Conservation (phyloP, 2,113 vertebrate genomes). For the Oryzias woworae region DNA sequence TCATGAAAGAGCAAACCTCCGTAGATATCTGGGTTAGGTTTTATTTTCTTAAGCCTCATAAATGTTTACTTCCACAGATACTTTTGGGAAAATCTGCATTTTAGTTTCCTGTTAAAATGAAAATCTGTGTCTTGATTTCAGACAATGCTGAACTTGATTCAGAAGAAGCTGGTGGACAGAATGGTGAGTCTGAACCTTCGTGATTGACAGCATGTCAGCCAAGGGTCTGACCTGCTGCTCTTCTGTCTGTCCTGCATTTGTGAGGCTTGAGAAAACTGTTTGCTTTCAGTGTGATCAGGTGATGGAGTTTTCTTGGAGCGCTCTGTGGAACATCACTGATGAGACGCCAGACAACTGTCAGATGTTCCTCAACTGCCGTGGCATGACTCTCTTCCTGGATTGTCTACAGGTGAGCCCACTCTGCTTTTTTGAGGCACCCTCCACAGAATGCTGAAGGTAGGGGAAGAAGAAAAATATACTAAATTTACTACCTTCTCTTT, state of each 20-base stretch:
- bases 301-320: constrained; percentile 99
- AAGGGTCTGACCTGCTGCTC: no score
- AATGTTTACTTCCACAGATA: no score
- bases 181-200: constrained; percentile 81
- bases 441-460: not conserved
- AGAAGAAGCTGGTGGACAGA: constrained; percentile 93
- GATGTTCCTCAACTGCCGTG: constrained; percentile 96
- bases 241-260: not conserved
- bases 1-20: no score
- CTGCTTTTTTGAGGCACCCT: not conserved
- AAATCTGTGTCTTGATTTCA: constrained; percentile 51
- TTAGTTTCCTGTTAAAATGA: no score
- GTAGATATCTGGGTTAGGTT: no score
- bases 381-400: constrained; percentile 96
- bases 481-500: no score
- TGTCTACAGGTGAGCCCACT: constrained; percentile 86
- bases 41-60: no score
- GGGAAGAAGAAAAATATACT: no score
- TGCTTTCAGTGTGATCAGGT: constrained; percentile 91
- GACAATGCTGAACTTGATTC: constrained; percentile 98
- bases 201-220: no score
- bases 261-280: constrained; percentile 3
- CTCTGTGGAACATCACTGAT: constrained; percentile 98
- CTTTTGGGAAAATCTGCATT: no score
- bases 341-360: constrained; percentile 98